Conservation (phyloP, 1,140 invertebrate species). For the Drosophila pruinosa region DNA sequence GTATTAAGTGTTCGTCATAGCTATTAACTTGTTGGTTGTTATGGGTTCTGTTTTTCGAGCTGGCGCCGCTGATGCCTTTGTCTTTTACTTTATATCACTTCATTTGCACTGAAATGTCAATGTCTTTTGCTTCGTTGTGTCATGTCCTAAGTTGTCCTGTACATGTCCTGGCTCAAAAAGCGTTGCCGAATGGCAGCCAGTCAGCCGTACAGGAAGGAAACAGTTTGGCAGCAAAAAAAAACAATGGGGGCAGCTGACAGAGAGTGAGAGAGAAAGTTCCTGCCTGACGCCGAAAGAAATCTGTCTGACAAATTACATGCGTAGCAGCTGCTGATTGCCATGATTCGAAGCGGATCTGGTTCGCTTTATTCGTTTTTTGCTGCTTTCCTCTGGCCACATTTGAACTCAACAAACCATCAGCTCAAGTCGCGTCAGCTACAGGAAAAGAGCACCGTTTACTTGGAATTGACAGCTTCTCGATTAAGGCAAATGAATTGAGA, state of each 20-base stretch:
- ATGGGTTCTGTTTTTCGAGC: conserved; percentile 34
- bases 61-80: conserved; percentile 42
- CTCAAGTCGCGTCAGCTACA: too few relatives aligned
- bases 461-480: not conserved
- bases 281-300: conserved; percentile 62
- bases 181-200: conserved; percentile 47
- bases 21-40: not conserved
- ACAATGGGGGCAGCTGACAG: not conserved
- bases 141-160: conserved; percentile 13
- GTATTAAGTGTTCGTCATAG: not conserved
- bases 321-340: conserved; percentile 56
- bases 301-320: conserved; percentile 76
- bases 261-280: conserved; percentile 1
- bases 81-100: conserved; percentile 70
- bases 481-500: not conserved
- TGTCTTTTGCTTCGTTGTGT: conserved; percentile 45
- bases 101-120: conserved; percentile 74
- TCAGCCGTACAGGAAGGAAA: conserved; percentile 55
- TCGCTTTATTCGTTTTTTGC: not conserved
- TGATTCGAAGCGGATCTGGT: too few relatives aligned
- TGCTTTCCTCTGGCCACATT: not conserved
- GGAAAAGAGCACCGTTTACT: not conserved
- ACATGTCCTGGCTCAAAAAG: conserved; percentile 25
- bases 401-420: not conserved
- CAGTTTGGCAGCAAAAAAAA: conserved; percentile 53